Evolutionary conservation across 2,888 invertebrate genomes (phyloP), one percentile per base, ranked within the genome.

Genomic region (Dolichomitus sp.): DNA sequence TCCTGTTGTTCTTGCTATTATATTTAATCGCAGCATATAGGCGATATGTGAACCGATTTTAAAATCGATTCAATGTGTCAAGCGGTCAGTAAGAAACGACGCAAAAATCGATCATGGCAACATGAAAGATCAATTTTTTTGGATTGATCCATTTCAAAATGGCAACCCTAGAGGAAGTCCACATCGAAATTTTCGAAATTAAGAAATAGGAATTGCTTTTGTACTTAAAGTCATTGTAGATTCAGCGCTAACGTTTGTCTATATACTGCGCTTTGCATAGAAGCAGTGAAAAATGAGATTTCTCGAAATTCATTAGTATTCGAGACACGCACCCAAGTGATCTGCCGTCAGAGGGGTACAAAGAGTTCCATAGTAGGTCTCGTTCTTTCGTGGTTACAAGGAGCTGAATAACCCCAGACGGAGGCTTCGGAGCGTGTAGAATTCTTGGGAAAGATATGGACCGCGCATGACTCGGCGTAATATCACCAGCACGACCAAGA

Each of bases 321-420:
- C 88, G 27, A 66, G 76, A 85, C 88, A 89, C 88, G 88, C 85
- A 82, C 87, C 84, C 78, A 87, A 87, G 81, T 87, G 88, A 90
- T 89, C 89, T 87, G 85, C 78, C 85, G 81, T 83, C 73, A 78
- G 66, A 79, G 78, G 82, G 61, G 84, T 52, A 52, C 63, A 65
- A 77, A 85, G 78, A 87, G 75, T 73, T 80, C 75, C 42, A 4
- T 19, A 37, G 33, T 19, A 45, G 37, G 72, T 30, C 54, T 78
- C 68, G 81, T 72, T 85, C 80, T 81, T 81, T 70, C 1, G 80
- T 66, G 27, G 48, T 74, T 37, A 59, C 37, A 37, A 59, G 37
- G 37, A 59, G n/a, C 33, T 37, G 37, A 7, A 37, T 37, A 33
- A 33, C 33, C 54, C 27, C 23, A 54, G 57, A 33, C 42, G 33